A percentile compares a stretch with the other conserved stretches of the same genome.
Evolutionary conservation across 2,113 vertebrate genomes (phyloP).

Genomic region (Paradoxurus hermaphroditus): DNA sequence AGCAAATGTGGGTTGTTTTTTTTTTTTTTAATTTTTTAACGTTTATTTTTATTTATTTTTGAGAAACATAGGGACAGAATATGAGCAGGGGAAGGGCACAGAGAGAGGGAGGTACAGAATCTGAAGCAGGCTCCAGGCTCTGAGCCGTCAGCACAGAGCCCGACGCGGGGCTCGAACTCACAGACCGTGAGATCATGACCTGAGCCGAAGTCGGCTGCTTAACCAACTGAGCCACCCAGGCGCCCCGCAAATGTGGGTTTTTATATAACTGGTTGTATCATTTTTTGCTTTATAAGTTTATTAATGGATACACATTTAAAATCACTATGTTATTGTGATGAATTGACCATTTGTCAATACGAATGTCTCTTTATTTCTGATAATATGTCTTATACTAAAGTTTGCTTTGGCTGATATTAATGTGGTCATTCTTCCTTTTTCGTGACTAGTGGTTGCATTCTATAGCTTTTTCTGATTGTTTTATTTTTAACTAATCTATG

Average conservation of each 20-base stretch:
- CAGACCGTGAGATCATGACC: too few species aligned
- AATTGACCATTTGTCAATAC: neutral
- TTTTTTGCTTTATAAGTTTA: neutral
- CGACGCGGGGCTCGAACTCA: too few species aligned
- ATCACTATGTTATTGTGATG: neutral
- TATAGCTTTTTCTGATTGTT: neutral
- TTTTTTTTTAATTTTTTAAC: too few species aligned
- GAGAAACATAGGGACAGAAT: too few species aligned
- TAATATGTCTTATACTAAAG: neutral
- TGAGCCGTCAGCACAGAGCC: too few species aligned
- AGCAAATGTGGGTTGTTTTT: neutral
- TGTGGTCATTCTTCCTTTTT: neutral
- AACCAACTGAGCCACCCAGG: too few species aligned
- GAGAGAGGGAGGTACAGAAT: too few species aligned
- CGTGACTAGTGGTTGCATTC: neutral
- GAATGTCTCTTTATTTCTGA: neutral
- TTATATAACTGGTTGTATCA: neutral
- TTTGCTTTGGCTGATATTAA: neutral
- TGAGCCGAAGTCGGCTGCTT: too few species aligned
- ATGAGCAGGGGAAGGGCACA: too few species aligned
- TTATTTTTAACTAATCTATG: neutral
- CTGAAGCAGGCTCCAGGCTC: too few species aligned
- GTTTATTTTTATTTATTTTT: too few species aligned
- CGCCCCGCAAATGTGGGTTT: neutral
- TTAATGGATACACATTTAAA: neutral